Conservation (phyloP, 1,140 invertebrate species). For the Drosophila suzukii region DNA sequence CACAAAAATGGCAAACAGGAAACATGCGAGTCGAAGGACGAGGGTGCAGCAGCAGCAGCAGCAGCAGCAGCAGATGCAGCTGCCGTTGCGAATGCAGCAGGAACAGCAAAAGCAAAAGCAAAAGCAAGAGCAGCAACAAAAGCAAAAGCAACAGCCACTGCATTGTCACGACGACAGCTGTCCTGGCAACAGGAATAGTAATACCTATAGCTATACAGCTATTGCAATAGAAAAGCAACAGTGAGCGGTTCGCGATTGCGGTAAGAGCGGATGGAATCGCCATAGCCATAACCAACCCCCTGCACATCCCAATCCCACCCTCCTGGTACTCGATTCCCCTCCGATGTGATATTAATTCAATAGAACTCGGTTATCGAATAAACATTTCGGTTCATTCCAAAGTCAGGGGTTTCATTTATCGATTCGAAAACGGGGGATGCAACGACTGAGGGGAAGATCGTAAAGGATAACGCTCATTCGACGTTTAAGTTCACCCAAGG, state of each 20-base stretch:
- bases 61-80: conserved; percentile 14
- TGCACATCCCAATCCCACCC: not conserved
- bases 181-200: conserved; percentile 13
- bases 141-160: conserved; percentile 10
- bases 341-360: conserved; percentile 9
- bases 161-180: conserved; percentile 19
- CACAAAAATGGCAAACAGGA: conserved; percentile 39
- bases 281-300: conserved; percentile 26
- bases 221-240: conserved; percentile 15
- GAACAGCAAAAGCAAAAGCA: not conserved
- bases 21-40: not conserved
- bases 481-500: not conserved
- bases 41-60: conserved; percentile 21
- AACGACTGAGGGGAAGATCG: not conserved
- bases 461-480: not conserved
- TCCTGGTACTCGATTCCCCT: not conserved
- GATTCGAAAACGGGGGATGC: not conserved
- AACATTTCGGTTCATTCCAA: conserved; percentile 4
- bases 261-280: conserved; percentile 10
- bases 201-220: not conserved
- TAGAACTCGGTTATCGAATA: conserved; percentile 10
- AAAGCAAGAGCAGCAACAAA: not conserved
- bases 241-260: conserved; percentile 9
- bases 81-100: conserved; percentile 19
- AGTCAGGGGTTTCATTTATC: not conserved